These are phyloP conservation scores for Odontomyia ornata DNA, from an alignment of 2,888 invertebrate species.

Conservation along the genomic window DNA sequence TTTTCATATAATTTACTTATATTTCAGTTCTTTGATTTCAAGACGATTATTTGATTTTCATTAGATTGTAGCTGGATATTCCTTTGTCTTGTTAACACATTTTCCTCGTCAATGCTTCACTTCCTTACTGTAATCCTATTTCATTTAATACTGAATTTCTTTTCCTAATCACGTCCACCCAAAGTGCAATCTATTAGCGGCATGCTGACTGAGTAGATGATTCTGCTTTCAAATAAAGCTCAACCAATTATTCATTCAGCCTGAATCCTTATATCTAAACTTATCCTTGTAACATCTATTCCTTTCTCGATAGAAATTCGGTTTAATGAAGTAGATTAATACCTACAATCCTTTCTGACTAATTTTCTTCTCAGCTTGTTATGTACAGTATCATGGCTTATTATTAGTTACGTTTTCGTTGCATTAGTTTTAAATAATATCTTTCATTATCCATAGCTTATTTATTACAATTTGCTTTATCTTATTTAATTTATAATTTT, in stretches of 20 bases:
- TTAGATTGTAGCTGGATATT: too few relatives aligned
- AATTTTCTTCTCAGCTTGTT: background rate
- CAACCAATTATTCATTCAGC: slow-evolving; percentile 32
- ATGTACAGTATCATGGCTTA: slow-evolving; percentile 10
- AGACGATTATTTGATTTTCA: too few relatives aligned
- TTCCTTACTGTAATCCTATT: background rate
- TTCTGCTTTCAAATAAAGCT: background rate
- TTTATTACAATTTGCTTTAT: slow-evolving; percentile 6
- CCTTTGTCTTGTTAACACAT: too few relatives aligned
- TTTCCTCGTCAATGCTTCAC: too few relatives aligned
- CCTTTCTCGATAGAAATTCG: background rate
- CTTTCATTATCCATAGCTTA: background rate
- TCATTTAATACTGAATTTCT: slow-evolving; percentile 11
- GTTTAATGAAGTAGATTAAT: background rate
- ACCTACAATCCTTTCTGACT: background rate
- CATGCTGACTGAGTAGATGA: slow-evolving; percentile 18
- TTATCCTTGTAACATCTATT: background rate
- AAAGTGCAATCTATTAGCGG: too few relatives aligned
- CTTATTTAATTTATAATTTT: background rate
- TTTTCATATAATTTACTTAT: too few relatives aligned
- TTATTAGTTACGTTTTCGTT: slow-evolving; percentile 17
- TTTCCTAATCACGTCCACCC: background rate
- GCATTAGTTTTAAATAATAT: background rate
- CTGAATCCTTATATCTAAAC: background rate
- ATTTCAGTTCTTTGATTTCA: too few relatives aligned